phyloP scores from a whole-genome alignment of 2,113 vertebrate genomes.

The Stigmatopora argus region DNA sequence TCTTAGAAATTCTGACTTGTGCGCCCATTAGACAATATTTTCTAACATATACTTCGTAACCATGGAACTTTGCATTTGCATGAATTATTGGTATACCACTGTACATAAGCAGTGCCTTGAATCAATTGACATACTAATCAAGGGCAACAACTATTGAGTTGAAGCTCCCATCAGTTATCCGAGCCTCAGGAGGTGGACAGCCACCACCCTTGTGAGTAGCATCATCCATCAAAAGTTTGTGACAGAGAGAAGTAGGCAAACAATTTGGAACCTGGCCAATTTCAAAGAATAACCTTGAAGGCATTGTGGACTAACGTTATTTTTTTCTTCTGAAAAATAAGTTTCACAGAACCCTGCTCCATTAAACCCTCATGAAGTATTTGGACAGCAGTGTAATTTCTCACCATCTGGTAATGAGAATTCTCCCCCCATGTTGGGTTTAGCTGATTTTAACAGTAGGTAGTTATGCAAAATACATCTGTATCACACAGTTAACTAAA shows the following conservation, averaged over 20 bases:
- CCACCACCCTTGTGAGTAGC: constrained; percentile 35
- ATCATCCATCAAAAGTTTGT: constrained; percentile 68
- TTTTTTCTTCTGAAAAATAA: neutral
- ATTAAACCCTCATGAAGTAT: neutral
- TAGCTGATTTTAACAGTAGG: neutral
- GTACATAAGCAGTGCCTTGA: constrained; percentile 63
- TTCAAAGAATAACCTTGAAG: constrained; percentile 55
- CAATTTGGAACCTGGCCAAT: constrained; percentile 40
- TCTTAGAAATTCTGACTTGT: neutral
- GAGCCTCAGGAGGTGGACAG: constrained; percentile 51
- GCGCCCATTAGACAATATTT: constrained; percentile 2
- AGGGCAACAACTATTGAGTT: constrained; percentile 60
- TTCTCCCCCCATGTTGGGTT: neutral
- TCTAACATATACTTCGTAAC: constrained; percentile 14
- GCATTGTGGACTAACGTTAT: constrained; percentile 18
- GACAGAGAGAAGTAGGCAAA: constrained; percentile 31
- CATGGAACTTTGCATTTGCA: constrained; percentile 40
- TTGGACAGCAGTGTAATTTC: neutral
- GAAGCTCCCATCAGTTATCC: constrained; percentile 58
- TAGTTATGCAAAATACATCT: neutral
- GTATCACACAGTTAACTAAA: neutral
- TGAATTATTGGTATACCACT: constrained; percentile 58
- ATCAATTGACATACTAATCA: constrained; percentile 66
- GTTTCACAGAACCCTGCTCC: neutral
- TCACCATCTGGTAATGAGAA: neutral